Conservation (phyloP, 2,113 vertebrate genomes). For the Eonycteris spelaea region DNA sequence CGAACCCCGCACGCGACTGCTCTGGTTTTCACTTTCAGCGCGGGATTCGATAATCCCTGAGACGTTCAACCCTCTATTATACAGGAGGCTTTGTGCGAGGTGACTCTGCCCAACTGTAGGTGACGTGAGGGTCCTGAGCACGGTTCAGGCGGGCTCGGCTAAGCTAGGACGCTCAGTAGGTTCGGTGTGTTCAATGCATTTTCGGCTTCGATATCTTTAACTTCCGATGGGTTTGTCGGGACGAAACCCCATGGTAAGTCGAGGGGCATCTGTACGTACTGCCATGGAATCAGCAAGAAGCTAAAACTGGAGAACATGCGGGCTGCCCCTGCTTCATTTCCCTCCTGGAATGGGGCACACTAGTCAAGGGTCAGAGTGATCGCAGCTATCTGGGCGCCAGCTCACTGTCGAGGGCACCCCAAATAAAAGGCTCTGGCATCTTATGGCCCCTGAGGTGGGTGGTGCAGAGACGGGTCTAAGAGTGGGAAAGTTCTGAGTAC, state of each 20-base stretch:
- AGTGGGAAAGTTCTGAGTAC: neutral
- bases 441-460: neutral
- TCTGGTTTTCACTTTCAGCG: too few species aligned
- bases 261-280: neutral
- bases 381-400: neutral
- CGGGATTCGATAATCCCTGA: rapidly evolving
- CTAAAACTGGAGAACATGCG: neutral
- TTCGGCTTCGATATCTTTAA: neutral
- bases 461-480: neutral
- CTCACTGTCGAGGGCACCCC: neutral
- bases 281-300: neutral
- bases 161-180: neutral
- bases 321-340: too few species aligned
- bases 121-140: neutral
- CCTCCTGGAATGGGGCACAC: neutral
- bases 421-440: neutral
- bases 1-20: rapidly evolving
- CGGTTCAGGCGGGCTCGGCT: neutral
- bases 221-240: neutral
- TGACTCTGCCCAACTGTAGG: neutral
- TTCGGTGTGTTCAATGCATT: neutral
- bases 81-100: neutral
- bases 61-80: rapidly evolving
- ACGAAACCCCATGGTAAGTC: neutral
- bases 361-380: neutral